Evolutionary conservation across 2,113 vertebrate genomes (phyloP).

Genomic region (Centropristis striata): DNA sequence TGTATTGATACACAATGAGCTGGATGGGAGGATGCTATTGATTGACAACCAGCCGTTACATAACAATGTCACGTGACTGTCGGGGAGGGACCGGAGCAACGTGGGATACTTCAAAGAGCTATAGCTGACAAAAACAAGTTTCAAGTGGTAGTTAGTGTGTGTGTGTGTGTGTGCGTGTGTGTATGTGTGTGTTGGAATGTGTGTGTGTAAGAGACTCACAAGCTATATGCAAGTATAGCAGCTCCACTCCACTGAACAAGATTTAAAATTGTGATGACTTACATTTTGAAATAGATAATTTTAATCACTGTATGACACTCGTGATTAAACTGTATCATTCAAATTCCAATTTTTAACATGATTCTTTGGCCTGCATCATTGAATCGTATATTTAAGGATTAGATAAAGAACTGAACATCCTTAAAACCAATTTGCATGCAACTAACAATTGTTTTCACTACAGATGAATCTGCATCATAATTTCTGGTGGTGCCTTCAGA

Average conservation of each 20-base stretch:
- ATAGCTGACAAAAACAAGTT: constrained; percentile 5
- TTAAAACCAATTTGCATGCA: background rate
- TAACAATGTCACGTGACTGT: constrained; percentile 48
- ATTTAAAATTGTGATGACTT: too few species aligned
- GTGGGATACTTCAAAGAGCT: constrained; percentile 28
- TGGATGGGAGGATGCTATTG: constrained; percentile 37
- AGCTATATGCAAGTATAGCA: background rate
- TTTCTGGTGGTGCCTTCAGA: background rate
- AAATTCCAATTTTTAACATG: background rate
- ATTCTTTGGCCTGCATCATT: background rate
- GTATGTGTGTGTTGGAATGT: background rate
- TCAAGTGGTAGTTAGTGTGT: background rate
- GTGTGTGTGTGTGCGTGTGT: background rate
- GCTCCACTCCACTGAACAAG: background rate
- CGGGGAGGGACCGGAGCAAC: background rate
- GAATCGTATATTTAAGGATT: background rate
- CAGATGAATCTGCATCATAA: background rate
- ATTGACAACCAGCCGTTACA: constrained; percentile 51
- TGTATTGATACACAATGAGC: constrained; percentile 37
- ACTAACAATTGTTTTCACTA: background rate
- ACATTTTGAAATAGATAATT: too few species aligned
- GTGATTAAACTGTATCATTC: background rate
- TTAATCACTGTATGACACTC: background rate
- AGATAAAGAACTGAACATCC: background rate
- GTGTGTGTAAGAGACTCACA: background rate